These are phyloP conservation scores for Cylloceria caligata DNA, from an alignment of 2,888 invertebrate species.

Conservation along the genomic window DNA sequence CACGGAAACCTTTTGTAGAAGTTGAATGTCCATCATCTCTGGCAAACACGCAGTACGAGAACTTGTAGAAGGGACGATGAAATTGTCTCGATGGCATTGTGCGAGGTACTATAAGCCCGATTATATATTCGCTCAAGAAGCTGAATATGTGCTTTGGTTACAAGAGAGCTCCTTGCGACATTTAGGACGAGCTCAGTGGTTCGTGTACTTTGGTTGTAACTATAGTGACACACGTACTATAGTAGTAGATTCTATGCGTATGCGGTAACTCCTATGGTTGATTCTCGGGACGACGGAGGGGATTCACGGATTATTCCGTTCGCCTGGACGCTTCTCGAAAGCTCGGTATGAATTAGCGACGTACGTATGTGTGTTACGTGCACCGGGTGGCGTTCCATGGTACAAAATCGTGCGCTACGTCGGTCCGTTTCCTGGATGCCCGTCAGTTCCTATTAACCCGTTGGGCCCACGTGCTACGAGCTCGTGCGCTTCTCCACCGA, in stretches of 20 bases:
- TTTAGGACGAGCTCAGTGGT: constrained; percentile 9
- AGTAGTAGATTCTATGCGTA: constrained; percentile 6
- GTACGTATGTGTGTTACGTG: constrained; percentile 32
- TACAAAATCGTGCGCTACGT: constrained; percentile 48
- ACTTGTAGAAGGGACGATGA: neutral
- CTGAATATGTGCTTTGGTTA: constrained; percentile 50
- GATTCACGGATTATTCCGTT: constrained; percentile 63
- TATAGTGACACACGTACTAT: neutral
- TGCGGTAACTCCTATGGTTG: constrained; percentile 42
- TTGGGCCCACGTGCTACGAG: constrained; percentile 54
- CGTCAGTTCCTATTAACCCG: constrained; percentile 66
- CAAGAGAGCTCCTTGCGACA: constrained; percentile 43
- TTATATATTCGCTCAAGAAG: constrained; percentile 35
- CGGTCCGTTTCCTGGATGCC: constrained; percentile 62
- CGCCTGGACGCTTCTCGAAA: constrained; percentile 51
- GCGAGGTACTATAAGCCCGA: constrained; percentile 14
- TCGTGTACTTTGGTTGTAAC: constrained; percentile 23
- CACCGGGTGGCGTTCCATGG: constrained; percentile 16
- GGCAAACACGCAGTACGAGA: neutral
- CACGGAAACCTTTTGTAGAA: no score
- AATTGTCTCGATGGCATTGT: constrained; percentile 32
- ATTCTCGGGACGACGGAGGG: constrained; percentile 56
- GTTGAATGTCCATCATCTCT: constrained; percentile 11
- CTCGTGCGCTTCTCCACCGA: constrained; percentile 41
- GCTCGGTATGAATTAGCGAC: constrained; percentile 65